Base-by-base conservation (phyloP, 2,888 invertebrate genomes). In the Linnaemya tessellans region DNA sequence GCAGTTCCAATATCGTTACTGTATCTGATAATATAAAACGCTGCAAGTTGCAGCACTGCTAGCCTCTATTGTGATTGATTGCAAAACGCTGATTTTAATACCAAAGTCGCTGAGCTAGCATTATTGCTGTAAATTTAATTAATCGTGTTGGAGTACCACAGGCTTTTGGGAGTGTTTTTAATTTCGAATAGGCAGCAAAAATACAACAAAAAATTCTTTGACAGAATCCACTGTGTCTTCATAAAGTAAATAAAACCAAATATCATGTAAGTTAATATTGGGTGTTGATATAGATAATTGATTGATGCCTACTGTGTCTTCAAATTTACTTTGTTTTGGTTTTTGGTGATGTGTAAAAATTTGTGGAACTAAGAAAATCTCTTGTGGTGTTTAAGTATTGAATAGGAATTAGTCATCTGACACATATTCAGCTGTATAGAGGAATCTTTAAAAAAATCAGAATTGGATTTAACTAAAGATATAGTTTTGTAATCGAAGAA, bases 321-420 rank as follows among this genome's bases (percentile, higher is more conserved):
- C 10, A 38, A 60, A n/a, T n/a, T 73, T 73, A 22, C 1, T 15
- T n/a, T 38, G n/a, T 51, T 73, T 62, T 41, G 5, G 5, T 11
- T 43, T 75, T 68, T 84, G 84, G 78, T 84, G 81, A 84, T 84
- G 81, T 84, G 84, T 78, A 73, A 77, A 71, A 35, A 68, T 71
- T 73, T 51, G 30, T 58, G 43, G 8, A 35, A 60, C 30, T 67
- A 67, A 78, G 9, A 56, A 60, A 71, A 73, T 9, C 46, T 65
- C 43, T 58, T 67, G n/a, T 22, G 65, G n/a, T 22, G 65, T 74
- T 13, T 62, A 41, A 3, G 13, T 41, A 35, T 73, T 67, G 38
- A 11, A 43, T n/a, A 35, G 8, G 46, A 49, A 71, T 84, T 70
- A 84, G 51, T 84, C 84, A 79, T 75, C 49, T 13, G n/a, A 43